phyloP scores from a whole-genome alignment of 2,113 vertebrate species.

The Corapipo altera region DNA sequence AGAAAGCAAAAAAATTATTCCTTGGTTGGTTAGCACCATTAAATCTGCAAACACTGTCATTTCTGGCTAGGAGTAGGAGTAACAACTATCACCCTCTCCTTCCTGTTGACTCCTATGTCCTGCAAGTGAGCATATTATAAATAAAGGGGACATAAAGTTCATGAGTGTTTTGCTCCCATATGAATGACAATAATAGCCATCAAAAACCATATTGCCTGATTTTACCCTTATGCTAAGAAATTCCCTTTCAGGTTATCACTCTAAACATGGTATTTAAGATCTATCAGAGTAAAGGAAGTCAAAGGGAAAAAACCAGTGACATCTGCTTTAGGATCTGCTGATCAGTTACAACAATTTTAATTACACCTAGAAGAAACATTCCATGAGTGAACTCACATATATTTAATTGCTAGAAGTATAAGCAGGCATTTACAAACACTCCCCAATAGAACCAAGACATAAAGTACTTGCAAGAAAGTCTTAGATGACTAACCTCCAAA shows the following conservation, averaged over 20 bases:
- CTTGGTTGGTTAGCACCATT: background rate
- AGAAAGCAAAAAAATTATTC: background rate
- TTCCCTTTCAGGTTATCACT: background rate
- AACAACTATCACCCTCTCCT: background rate
- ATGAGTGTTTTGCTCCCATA: background rate
- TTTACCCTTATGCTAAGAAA: background rate
- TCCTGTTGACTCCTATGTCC: background rate
- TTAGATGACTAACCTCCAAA: background rate
- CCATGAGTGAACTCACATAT: background rate
- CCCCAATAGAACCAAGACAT: background rate
- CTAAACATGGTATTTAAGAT: background rate
- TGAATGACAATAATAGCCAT: background rate
- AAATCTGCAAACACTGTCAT: background rate
- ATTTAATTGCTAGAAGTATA: background rate
- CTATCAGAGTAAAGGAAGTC: background rate
- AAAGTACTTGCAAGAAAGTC: background rate
- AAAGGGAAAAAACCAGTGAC: background rate
- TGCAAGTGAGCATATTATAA: background rate
- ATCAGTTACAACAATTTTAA: background rate
- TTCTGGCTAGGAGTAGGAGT: background rate
- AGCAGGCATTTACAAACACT: background rate
- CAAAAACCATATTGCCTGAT: background rate
- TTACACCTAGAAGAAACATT: background rate
- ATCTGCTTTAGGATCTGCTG: background rate
- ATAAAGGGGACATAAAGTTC: background rate